Evolutionary conservation across 2,888 invertebrate genomes (phyloP).

Genomic region (Arrhopalites spinosus): DNA sequence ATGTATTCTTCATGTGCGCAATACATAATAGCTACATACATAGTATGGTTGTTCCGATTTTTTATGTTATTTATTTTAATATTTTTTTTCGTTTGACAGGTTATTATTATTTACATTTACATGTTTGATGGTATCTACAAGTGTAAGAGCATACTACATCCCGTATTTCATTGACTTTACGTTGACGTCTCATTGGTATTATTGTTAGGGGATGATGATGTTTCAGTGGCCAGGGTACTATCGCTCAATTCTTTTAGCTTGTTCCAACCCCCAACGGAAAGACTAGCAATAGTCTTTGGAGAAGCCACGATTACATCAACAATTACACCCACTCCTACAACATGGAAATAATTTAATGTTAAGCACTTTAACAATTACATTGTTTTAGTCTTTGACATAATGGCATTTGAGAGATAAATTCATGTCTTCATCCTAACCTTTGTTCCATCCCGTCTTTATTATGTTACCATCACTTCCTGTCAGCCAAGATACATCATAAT

Average conservation of each 20-base stretch:
- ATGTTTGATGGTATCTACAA: too few relatives aligned
- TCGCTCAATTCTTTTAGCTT: conserved; percentile 39
- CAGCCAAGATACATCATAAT: conserved; percentile 46
- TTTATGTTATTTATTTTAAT: not conserved
- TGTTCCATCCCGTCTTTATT: conserved; percentile 53
- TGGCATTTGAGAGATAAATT: too few relatives aligned
- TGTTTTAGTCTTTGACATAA: too few relatives aligned
- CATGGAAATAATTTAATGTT: too few relatives aligned
- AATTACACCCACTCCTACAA: conserved; percentile 39
- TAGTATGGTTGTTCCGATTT: too few relatives aligned
- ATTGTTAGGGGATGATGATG: not conserved
- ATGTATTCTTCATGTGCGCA: too few relatives aligned
- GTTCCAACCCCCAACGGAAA: conserved; percentile 41
- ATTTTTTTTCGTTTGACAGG: not conserved
- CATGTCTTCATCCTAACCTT: conserved; percentile 11
- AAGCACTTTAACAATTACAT: too few relatives aligned
- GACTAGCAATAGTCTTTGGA: conserved; percentile 40
- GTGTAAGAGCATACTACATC: too few relatives aligned
- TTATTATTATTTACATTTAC: not conserved
- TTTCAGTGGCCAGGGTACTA: not conserved
- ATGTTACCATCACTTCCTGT: conserved; percentile 41
- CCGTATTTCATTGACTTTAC: not conserved
- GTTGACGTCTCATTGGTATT: not conserved
- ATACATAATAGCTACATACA: too few relatives aligned
- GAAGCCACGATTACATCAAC: conserved; percentile 45